Evolutionary conservation across 2,888 invertebrate species (phyloP), one percentile per base, ranked within the genome.

Genomic region (Phragmatobia fuliginosa): DNA sequence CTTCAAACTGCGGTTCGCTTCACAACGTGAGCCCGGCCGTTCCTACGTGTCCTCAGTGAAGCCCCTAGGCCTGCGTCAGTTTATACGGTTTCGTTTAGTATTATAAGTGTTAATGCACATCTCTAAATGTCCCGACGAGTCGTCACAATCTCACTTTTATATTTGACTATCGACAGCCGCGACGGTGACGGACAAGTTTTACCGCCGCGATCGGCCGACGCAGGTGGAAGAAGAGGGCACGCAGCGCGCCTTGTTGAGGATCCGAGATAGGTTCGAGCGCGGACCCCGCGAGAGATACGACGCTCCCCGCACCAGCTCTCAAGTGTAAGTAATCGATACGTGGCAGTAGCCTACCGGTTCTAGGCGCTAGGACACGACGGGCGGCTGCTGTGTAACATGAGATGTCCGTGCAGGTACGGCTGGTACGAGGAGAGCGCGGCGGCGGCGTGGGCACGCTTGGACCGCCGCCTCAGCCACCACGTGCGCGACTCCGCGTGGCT

Each of bases 401-500:
- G 6, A 0, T 14, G 14, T 1, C 36, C 14, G 61, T 61, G n/a
- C 28, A 96, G 96, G 91, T 95, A 94, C 79, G 91, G 94, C 14
- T 88, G 92, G 90, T 87, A 91, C 58, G 25, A 16, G 7, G 67
- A 60, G 52, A 14, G 36, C 2, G 18, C 18, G 6, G 58, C 36
- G 80, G 86, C 75, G 74, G 83, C 68, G 75, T 75, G 16, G 87
- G 62, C 69, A 69, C 73, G 76, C 58, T 31, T 67, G 18, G 91
- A 92, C 81, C 87, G 83, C 70, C 88, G 91, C 64, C 86, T 92
- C 38, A 78, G 88, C 76, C 95, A 94, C 85, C 94, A 91, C 81
- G 91, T 96, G 76, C 89, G 89, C 59, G 95, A 95, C 84, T 95
- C 95, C 4, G 84, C 88, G 41, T 94, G 95, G 95, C 90, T 95